Base-by-base conservation (phyloP, 2,113 vertebrate genomes). In the Hippocampus comes region DNA sequence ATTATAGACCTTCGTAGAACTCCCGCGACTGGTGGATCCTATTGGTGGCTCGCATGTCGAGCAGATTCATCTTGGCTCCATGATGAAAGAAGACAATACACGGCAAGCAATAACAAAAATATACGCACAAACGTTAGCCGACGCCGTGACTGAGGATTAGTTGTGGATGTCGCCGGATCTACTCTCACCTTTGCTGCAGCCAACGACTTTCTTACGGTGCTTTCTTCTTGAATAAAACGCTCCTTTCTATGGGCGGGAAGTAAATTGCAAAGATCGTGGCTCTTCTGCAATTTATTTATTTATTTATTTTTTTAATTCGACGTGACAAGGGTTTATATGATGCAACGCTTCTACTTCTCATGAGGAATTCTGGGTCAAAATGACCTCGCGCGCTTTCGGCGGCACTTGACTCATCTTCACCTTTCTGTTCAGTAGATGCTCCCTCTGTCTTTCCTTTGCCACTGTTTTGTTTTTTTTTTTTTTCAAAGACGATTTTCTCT, bases 311-410 rank as follows among this genome's bases (percentile, higher is more conserved):
- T 55, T 18, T 23, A n/a, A 56, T 59, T 59, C 25, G 27, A 15
- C 0, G 55, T 25, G 1, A 57, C 55, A 25, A 12, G 4, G n/a
- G 23, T 59, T 60, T 15, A 23, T 25, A 57, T 59, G 23, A 59
- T 59, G 11, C n/a, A 59, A 15, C 56, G 15, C 12, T 25, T 59
- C 27, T 17, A 12, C 66, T 9, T 49, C 38, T 56, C 30, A 57
- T 25, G 14, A 76, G 23, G 70, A 48, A 78, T 57, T 68, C n/a
- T 17, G 34, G 43, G 17, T 77, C 42, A 66, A 77, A 78, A 78
- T 60, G 68, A 75, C 48, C n/a, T n/a, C 23, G 61, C 11, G 1
- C 17, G 11, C 20, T 25, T 15, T 69, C 42, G 30, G 27, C 48
- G 57, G 25, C 0, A 20, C 23, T 30, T 51, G 20, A 59, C 17